phyloP scores from a whole-genome alignment of 1,140 invertebrate species.

The Drosophila hydei region DNA sequence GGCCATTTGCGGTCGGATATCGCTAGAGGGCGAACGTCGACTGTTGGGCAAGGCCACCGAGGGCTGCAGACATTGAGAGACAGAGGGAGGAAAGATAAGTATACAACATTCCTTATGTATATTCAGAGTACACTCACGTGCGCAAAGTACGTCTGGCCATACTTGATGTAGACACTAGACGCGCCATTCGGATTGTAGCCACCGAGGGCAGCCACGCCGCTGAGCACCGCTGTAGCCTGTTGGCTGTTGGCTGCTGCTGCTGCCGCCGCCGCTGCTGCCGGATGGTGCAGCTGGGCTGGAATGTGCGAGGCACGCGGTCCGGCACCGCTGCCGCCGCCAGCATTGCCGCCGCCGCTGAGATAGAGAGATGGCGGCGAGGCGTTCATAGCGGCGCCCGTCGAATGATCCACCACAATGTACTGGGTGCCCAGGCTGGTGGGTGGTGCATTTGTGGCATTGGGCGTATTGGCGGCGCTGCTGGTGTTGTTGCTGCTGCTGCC shows the following conservation, averaged over 20 bases:
- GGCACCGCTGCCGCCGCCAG: conserved; percentile 43
- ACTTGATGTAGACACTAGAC: conserved; percentile 82
- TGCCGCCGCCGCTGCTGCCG: conserved; percentile 60
- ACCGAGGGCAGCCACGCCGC: conserved; percentile 74
- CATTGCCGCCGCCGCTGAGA: conserved; percentile 32
- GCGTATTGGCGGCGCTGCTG: conserved; percentile 70
- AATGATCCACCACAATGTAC: conserved; percentile 68
- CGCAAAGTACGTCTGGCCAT: conserved; percentile 83
- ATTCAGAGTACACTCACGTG: conserved; percentile 65
- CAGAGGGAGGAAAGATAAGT: neutral
- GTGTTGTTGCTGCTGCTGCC: conserved; percentile 40
- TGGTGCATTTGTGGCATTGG: conserved; percentile 51
- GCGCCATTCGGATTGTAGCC: conserved; percentile 78
- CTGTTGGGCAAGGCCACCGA: conserved; percentile 83
- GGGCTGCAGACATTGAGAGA: conserved; percentile 51
- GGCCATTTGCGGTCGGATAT: conserved; percentile 81
- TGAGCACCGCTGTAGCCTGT: conserved; percentile 71
- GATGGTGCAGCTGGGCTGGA: conserved; percentile 81
- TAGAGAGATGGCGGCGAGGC: conserved; percentile 64
- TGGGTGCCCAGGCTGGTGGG: conserved; percentile 45
- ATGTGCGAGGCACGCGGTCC: conserved; percentile 73
- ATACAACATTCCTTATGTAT: neutral
- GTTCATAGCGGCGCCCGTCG: conserved; percentile 57
- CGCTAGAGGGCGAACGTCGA: conserved; percentile 79
- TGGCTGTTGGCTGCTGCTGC: conserved; percentile 53